Base-by-base conservation (phyloP, 2,888 invertebrate species). In the Cheilosia urbana region DNA sequence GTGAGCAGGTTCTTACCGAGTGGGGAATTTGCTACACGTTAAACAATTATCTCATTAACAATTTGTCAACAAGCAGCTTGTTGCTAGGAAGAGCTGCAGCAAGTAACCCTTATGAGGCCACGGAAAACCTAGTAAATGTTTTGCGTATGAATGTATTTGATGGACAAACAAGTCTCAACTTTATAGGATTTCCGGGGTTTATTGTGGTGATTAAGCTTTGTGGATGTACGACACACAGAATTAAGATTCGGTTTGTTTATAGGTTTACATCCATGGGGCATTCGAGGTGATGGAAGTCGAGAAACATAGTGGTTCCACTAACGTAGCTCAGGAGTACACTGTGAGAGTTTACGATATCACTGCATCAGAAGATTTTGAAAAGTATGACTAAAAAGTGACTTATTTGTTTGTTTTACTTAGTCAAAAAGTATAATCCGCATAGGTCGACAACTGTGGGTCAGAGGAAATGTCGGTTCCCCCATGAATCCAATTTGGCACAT, bases 401-500 rank as follows among this genome's bases (percentile, higher is more conserved):
- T 45, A 45, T 45, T 17, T 6, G 45, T 17, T 5, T 2, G 30
- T 30, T 30, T 30, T 30, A 24, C 0, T 2, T 15, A 2, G 17
- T 45, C 6, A 17, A n/a, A 5, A 15, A 17, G 17, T 47, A 19
- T 47, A 13, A 13, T 37, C 37, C 17, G 6, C 42, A 4, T 15
- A 92, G 91, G 2, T 87, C 88, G 2, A 90, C 91, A 17, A 89
- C 90, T 0, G 85, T 92, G 4, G 55, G 80, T 1, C 92, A 92
- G 66, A 88, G 92, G 15, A 89, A 90, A 66, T 92, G 92, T 27
- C 90, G 92, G 1, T 92, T 91, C 58, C 88, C 88, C 24, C 88
- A 90, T 45, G 92, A 92, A 88, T 90, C 91, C 2, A 92, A 92
- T 90, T 89, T 92, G 21, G 89, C 89, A 0, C 91, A 92, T 88